Conservation (phyloP, 2,888 invertebrate species). For the Molorchus minor region DNA sequence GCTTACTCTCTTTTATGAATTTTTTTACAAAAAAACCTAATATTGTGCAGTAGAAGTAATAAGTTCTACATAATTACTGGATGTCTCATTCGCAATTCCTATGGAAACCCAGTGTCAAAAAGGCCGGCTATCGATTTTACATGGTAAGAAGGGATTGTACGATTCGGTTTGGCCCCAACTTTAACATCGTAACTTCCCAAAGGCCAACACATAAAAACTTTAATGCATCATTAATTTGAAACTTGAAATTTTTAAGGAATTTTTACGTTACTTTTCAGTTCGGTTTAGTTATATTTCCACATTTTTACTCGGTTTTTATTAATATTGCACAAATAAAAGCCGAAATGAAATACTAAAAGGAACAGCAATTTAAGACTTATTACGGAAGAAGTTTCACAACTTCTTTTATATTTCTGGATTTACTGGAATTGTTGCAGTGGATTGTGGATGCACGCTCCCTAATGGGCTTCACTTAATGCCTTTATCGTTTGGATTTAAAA, state of each 20-base stretch:
- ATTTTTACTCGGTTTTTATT: conserved; percentile 23
- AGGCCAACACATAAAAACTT: conserved; percentile 23
- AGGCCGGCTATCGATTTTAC: conserved; percentile 22
- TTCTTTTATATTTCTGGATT: conserved; percentile 21
- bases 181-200: conserved; percentile 25
- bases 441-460: conserved; percentile 4
- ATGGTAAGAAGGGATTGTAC: conserved; percentile 22
- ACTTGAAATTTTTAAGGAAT: conserved; percentile 20
- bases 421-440: conserved; percentile 19
- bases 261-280: conserved; percentile 23
- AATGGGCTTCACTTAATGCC: not conserved
- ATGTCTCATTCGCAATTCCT: conserved; percentile 25
- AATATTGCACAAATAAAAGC: conserved; percentile 24
- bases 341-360: conserved; percentile 23
- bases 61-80: too few relatives aligned
- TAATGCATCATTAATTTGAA: conserved; percentile 26
- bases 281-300: conserved; percentile 22
- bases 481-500: conserved; percentile 1
- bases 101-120: conserved; percentile 12
- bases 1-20: too few relatives aligned
- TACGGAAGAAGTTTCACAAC: conserved; percentile 25
- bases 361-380: conserved; percentile 23
- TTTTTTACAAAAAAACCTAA: too few relatives aligned
- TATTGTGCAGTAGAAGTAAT: too few relatives aligned
- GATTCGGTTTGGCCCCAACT: conserved; percentile 21